These are phyloP conservation scores for Piaya cayana DNA, from an alignment of 2,113 vertebrate species.

Conservation along the genomic window DNA sequence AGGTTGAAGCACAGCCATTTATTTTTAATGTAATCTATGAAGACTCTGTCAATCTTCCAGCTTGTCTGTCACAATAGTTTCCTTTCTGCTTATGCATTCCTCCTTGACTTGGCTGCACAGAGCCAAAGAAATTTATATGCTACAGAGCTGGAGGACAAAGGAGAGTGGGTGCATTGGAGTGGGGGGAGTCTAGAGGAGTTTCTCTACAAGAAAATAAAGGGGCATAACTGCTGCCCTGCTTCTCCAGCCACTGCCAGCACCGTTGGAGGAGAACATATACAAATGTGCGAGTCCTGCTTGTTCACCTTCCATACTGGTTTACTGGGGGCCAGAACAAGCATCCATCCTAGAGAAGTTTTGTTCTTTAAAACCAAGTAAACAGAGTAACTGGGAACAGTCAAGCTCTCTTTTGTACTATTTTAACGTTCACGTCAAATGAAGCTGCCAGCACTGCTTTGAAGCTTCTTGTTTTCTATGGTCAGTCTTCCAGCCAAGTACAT, in stretches of 20 bases:
- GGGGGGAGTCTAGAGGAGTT: background rate
- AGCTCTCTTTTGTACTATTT: background rate
- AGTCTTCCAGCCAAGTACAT: background rate
- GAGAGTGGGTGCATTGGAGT: background rate
- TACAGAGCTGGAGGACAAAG: background rate
- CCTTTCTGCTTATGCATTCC: background rate
- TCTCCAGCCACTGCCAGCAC: background rate
- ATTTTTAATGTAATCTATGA: background rate
- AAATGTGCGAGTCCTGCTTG: rapidly evolving
- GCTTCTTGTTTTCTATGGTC: background rate
- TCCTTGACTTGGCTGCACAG: background rate
- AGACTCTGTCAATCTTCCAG: background rate
- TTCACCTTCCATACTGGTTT: background rate
- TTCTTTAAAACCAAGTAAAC: background rate
- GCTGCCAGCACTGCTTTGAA: background rate
- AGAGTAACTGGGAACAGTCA: background rate
- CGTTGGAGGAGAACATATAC: rapidly evolving
- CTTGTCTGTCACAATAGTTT: background rate
- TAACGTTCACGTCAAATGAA: background rate
- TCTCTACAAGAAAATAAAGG: background rate
- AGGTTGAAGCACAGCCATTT: background rate
- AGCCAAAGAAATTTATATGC: rapidly evolving
- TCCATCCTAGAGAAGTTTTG: background rate
- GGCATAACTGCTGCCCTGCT: background rate
- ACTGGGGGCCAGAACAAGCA: rapidly evolving